Percentiles rank a stretch among this genome's conserved stretches.
Conservation (phyloP, 2,113 vertebrate species). For the Danio rerio region DNA sequence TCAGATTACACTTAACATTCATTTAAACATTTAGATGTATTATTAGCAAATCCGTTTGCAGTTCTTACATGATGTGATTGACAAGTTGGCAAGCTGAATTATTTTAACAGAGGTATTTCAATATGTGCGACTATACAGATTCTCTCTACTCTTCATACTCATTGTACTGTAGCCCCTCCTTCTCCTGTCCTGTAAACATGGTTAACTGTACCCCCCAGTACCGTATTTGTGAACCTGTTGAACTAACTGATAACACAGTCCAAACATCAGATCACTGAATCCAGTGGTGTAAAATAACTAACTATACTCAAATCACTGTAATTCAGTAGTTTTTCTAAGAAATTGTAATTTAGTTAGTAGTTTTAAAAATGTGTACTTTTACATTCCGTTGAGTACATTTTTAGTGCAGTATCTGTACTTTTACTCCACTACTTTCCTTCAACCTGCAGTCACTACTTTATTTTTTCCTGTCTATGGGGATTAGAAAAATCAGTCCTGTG, state of each 20-base stretch:
- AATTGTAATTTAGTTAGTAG: too few species aligned
- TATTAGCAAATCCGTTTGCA: background rate
- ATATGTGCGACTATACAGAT: background rate
- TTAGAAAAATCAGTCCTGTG: too few species aligned
- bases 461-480: too few species aligned
- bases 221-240: constrained; percentile 5
- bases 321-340: too few species aligned
- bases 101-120: background rate
- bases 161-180: background rate
- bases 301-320: too few species aligned
- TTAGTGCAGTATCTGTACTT: too few species aligned
- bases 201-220: background rate
- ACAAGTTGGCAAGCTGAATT: background rate
- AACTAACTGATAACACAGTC: background rate
- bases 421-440: too few species aligned
- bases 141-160: background rate
- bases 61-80: background rate
- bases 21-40: background rate
- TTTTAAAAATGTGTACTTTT: too few species aligned
- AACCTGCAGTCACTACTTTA: too few species aligned
- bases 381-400: too few species aligned
- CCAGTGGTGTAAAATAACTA: too few species aligned
- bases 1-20: too few species aligned
- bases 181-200: background rate
- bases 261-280: background rate